Evolutionary conservation across 2,113 vertebrate genomes (phyloP).

Genomic region (Crotalus horridus): DNA sequence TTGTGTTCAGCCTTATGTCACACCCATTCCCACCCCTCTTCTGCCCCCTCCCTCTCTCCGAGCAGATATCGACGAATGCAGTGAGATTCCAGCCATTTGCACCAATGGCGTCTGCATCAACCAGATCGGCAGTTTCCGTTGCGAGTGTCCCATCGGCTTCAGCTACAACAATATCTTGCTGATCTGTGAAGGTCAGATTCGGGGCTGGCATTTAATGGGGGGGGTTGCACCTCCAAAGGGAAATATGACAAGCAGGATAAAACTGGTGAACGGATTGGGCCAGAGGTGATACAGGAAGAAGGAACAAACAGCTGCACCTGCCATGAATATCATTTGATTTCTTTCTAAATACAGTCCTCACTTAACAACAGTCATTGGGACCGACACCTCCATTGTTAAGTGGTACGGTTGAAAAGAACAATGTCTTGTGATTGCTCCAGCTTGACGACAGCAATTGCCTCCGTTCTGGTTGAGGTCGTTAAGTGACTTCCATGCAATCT

Average conservation of each 20-base stretch:
- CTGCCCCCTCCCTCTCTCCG: neutral
- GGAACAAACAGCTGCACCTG: neutral
- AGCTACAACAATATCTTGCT: constrained; percentile 88
- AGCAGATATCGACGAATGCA: constrained; percentile 90
- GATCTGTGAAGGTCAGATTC: constrained; percentile 83
- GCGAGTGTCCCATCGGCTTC: constrained; percentile 91
- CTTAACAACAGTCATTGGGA: neutral
- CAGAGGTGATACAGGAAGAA: neutral
- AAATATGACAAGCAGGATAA: neutral
- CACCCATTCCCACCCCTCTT: neutral
- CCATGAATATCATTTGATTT: neutral
- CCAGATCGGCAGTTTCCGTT: constrained; percentile 92
- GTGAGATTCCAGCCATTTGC: constrained; percentile 87
- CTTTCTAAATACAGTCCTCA: neutral
- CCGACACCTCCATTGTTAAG: neutral
- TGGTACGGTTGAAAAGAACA: neutral
- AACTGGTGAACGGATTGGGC: neutral
- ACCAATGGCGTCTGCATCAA: constrained; percentile 88
- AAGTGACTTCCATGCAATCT: neutral
- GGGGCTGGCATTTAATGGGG: neutral
- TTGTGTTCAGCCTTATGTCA: neutral
- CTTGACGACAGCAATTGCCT: neutral
- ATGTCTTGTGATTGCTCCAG: neutral
- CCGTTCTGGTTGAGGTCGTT: neutral
- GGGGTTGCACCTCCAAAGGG: neutral